phyloP scores from a whole-genome alignment of 2,797 vertebrate species.

The Arctocebus calabarensis region DNA sequence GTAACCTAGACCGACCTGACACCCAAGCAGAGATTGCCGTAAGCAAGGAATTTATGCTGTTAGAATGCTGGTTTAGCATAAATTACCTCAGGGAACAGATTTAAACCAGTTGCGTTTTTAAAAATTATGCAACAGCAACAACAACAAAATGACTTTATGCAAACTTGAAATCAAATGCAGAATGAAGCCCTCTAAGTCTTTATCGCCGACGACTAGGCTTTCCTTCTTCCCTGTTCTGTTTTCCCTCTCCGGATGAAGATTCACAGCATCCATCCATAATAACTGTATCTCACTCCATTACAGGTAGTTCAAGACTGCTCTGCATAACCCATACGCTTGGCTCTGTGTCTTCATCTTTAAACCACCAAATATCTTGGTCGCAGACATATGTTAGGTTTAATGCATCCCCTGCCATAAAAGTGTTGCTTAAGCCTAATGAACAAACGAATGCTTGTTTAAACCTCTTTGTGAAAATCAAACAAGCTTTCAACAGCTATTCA shows the following conservation, averaged over 20 bases:
- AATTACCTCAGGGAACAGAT: slow-evolving; percentile 82
- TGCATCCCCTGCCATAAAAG: slow-evolving; percentile 87
- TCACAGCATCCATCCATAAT: slow-evolving; percentile 83
- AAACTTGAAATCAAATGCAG: slow-evolving; percentile 61
- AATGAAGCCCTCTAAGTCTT: slow-evolving; percentile 78
- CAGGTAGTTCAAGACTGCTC: slow-evolving; percentile 87
- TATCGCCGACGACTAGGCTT: slow-evolving; percentile 74
- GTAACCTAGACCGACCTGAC: slow-evolving; percentile 77
- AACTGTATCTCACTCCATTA: slow-evolving; percentile 87
- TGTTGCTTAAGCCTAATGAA: slow-evolving; percentile 88
- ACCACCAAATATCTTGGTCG: slow-evolving; percentile 81
- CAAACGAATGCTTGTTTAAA: slow-evolving; percentile 89
- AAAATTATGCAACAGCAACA: slow-evolving; percentile 77
- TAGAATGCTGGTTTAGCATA: slow-evolving; percentile 65
- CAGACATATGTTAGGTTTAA: slow-evolving; percentile 88
- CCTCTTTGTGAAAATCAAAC: slow-evolving; percentile 89
- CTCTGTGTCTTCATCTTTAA: slow-evolving; percentile 87
- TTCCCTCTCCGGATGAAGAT: slow-evolving; percentile 84
- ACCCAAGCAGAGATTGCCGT: slow-evolving; percentile 63
- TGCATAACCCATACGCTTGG: slow-evolving; percentile 79
- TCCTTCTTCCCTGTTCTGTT: slow-evolving; percentile 65
- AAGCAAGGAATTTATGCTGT: slow-evolving; percentile 70
- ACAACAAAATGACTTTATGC: slow-evolving; percentile 81
- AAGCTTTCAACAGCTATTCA: slow-evolving; percentile 88
- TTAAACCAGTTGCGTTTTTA: slow-evolving; percentile 78